These are phyloP conservation scores for Amphipyra berbera DNA, from an alignment of 2,888 invertebrate genomes.

Conservation along the genomic window DNA sequence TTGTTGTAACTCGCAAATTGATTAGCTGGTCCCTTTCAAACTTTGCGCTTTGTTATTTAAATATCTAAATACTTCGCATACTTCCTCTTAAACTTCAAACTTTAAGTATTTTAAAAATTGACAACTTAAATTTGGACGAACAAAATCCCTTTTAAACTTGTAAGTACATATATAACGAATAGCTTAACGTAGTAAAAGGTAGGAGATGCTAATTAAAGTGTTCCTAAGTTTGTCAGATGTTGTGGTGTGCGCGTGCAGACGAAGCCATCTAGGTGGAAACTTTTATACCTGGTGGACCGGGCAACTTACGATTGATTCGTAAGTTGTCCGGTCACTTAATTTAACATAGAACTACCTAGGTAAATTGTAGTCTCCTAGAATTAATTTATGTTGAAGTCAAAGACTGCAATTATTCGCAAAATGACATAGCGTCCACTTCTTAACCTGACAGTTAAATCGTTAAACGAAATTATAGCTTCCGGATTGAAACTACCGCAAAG, in stretches of 20 bases:
- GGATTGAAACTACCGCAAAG: slow-evolving; percentile 58
- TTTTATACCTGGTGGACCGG: slow-evolving; percentile 73
- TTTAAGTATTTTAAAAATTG: slow-evolving; percentile 55
- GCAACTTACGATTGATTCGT: slow-evolving; percentile 68
- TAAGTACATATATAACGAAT: slow-evolving; percentile 45
- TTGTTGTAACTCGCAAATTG: slow-evolving; percentile 56
- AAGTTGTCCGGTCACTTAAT: slow-evolving; percentile 61
- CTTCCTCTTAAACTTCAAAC: slow-evolving; percentile 54
- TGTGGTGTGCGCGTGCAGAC: slow-evolving; percentile 66
- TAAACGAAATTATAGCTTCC: slow-evolving; percentile 53
- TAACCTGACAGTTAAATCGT: slow-evolving; percentile 33
- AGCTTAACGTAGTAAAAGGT: slow-evolving; percentile 28
- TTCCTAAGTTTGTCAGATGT: slow-evolving; percentile 74
- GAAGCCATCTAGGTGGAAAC: slow-evolving; percentile 70
- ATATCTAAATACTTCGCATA: slow-evolving; percentile 66
- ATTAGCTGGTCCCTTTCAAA: slow-evolving; percentile 54
- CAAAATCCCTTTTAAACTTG: slow-evolving; percentile 31
- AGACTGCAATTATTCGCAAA: slow-evolving; percentile 29
- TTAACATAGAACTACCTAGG: slow-evolving; percentile 53
- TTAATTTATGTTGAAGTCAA: slow-evolving; percentile 36
- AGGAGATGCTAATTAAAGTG: slow-evolving; percentile 81
- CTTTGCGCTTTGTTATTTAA: slow-evolving; percentile 59
- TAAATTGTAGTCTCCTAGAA: slow-evolving; percentile 53
- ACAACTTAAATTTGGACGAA: slow-evolving; percentile 31
- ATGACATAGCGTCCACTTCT: slow-evolving; percentile 24